Base-by-base conservation (phyloP, 2,888 invertebrate species). In the Venusia cambrica region DNA sequence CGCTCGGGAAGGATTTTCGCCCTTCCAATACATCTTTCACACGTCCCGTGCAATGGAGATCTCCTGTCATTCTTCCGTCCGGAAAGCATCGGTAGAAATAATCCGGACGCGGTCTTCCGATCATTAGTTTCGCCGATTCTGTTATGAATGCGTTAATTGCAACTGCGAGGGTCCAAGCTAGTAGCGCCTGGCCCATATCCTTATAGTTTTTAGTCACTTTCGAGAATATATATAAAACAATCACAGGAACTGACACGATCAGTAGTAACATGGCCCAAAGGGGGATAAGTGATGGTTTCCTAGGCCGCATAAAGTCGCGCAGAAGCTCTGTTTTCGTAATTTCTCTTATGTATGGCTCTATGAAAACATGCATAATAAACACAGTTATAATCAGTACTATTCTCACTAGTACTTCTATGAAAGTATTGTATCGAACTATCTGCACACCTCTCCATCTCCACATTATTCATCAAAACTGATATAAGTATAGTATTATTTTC, bases 1-100 rank as follows among this genome's bases (percentile, higher is more conserved):
- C 96, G 71, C 95, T 96, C 0, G 96, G 96, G 66, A 96, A 96
- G 51, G 95, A 95, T 68, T 95, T 96, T 39, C 92, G 89, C 4
- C 95, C 96, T 45, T 96, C 94, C 49, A 89, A 89, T 7, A 94
- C 81, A 1, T 80, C 81, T 16, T 70, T 64, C 3, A 71, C 62
- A 39, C 88, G 78, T 1, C 94, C 95, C 0, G 90, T 92, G 56
- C 95, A 95, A 14, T 67, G 62, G 28, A 89, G 75, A 12, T 88
- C 87, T 11, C 33, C 19, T 11, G 73, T 69, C 6, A 57, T 43
- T 45, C 83, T 87, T 0, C 93, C 94, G 62, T 92, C 90, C 0
- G 95, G 95, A 68, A 92, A 96, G 67, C 96, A 96, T 12, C 96
- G 89, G 72, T 90, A 92, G 61, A 92, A 92, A 66, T 92, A 96